Conservation (phyloP, 2,888 invertebrate species). For the Eupithecia pulchellata region DNA sequence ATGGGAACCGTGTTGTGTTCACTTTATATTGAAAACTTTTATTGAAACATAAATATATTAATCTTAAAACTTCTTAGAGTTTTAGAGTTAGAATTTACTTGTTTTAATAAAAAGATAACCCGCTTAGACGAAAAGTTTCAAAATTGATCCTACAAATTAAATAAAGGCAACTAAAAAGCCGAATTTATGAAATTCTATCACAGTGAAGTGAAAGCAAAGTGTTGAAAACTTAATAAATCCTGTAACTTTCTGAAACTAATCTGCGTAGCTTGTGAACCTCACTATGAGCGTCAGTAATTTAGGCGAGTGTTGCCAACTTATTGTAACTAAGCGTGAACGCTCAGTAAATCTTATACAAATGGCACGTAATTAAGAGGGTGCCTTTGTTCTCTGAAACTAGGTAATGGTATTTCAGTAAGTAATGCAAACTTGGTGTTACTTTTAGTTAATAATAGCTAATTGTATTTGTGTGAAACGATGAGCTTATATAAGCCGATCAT, state of each 20-base stretch:
- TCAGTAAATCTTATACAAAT: slow-evolving; percentile 21
- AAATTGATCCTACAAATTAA: not conserved
- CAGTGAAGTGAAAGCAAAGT: slow-evolving; percentile 18
- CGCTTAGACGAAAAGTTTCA: not conserved
- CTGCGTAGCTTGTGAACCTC: not conserved
- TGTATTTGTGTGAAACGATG: not conserved
- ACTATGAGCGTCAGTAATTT: slow-evolving; percentile 19
- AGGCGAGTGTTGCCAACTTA: slow-evolving; percentile 22
- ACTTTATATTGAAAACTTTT: too few relatives aligned
- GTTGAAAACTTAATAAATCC: slow-evolving; percentile 16
- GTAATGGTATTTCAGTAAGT: not conserved
- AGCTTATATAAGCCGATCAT: not conserved
- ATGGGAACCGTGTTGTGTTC: too few relatives aligned
- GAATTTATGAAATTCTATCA: slow-evolving; percentile 15
- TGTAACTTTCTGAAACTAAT: slow-evolving; percentile 28
- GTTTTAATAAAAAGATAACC: slow-evolving; percentile 5
- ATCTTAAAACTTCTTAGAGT: not conserved
- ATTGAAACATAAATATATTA: not conserved
- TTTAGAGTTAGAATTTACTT: not conserved
- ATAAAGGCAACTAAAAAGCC: not conserved
- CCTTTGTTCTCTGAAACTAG: slow-evolving; percentile 5
- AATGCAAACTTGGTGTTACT: not conserved
- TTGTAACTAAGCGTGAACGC: slow-evolving; percentile 13
- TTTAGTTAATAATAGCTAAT: too few relatives aligned
- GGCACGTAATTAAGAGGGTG: slow-evolving; percentile 12